These are phyloP conservation scores for Apamea anceps DNA, from an alignment of 2,888 invertebrate species.

Conservation along the genomic window DNA sequence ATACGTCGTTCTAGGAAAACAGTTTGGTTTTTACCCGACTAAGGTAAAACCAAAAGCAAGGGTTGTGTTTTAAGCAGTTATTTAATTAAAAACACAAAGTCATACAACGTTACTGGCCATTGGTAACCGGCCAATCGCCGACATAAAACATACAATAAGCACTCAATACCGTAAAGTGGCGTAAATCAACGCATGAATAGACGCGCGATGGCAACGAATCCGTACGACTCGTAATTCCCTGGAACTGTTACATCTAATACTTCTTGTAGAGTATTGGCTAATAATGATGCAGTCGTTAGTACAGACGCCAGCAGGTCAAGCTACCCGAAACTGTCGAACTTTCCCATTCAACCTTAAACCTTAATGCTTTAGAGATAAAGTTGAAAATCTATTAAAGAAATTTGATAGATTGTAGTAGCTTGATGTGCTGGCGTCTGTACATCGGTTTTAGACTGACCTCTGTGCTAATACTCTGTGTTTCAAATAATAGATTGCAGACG, in stretches of 20 bases:
- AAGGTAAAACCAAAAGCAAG: not conserved
- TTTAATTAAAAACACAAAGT: not conserved
- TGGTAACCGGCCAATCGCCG: constrained; percentile 34
- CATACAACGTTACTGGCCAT: constrained; percentile 20
- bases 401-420: too few relatives aligned
- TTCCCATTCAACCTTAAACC: too few relatives aligned
- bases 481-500: constrained; percentile 32
- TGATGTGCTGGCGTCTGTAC: too few relatives aligned
- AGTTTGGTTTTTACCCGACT: not conserved
- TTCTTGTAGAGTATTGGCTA: constrained; percentile 52
- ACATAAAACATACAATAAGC: constrained; percentile 60
- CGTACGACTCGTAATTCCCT: constrained; percentile 63
- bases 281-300: constrained; percentile 42
- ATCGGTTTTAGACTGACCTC: constrained; percentile 44
- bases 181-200: constrained; percentile 71
- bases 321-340: too few relatives aligned
- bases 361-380: too few relatives aligned
- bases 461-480: constrained; percentile 24
- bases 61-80: not conserved
- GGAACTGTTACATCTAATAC: constrained; percentile 64
- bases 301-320: too few relatives aligned
- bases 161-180: constrained; percentile 64
- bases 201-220: constrained; percentile 69
- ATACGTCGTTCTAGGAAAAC: not conserved
- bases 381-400: too few relatives aligned